These are phyloP conservation scores for Zaprionus capensis DNA, from an alignment of 1,140 invertebrate genomes.

Conservation along the genomic window DNA sequence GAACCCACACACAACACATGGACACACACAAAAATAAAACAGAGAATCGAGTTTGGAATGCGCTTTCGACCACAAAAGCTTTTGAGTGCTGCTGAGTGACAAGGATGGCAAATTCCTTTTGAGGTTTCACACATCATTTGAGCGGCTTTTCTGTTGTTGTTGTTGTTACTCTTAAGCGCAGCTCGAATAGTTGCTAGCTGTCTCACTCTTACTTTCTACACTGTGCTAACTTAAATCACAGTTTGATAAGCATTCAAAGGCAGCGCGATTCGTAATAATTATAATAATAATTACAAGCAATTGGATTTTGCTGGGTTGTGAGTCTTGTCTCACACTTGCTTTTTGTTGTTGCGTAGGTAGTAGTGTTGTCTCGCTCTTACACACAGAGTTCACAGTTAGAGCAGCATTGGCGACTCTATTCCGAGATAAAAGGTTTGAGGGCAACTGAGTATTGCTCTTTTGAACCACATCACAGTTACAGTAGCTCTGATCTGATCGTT, in stretches of 20 bases:
- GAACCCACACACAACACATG: constrained; percentile 16
- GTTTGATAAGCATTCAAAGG: neutral
- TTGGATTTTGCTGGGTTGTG: too few relatives aligned
- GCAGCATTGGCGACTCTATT: too few relatives aligned
- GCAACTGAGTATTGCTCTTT: too few relatives aligned
- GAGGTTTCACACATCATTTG: constrained; percentile 6
- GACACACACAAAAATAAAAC: constrained; percentile 10
- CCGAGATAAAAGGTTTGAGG: too few relatives aligned
- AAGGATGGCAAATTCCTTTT: constrained; percentile 16
- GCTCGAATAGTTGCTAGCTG: neutral
- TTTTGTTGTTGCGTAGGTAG: too few relatives aligned
- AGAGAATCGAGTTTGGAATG: neutral
- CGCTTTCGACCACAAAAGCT: constrained; percentile 1
- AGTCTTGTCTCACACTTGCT: too few relatives aligned
- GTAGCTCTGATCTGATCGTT: too few relatives aligned
- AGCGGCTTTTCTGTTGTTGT: neutral
- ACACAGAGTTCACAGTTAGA: too few relatives aligned
- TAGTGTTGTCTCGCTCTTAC: too few relatives aligned
- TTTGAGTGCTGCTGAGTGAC: constrained; percentile 3
- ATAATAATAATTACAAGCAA: too few relatives aligned
- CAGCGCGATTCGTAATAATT: too few relatives aligned
- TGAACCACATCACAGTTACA: too few relatives aligned
- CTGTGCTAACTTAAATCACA: neutral
- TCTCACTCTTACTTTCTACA: neutral
- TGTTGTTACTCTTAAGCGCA: neutral